Evolutionary conservation across 2,113 vertebrate genomes (phyloP).

Genomic region (Polypterus bichir): DNA sequence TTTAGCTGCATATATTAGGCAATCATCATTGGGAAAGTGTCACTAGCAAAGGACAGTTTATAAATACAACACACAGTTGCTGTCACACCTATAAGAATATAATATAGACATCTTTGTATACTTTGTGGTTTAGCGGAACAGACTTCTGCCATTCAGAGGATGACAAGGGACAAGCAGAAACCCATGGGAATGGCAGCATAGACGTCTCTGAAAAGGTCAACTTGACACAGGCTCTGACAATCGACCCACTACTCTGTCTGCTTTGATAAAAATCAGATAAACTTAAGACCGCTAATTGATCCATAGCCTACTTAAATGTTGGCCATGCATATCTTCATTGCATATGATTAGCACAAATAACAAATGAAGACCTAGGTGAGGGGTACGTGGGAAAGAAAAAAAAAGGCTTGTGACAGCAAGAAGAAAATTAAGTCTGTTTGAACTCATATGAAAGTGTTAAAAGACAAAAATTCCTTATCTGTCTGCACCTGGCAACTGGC

Average conservation of each 20-base stretch:
- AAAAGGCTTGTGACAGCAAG: constrained; percentile 49
- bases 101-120: constrained; percentile 99
- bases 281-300: constrained; percentile 93
- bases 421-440: constrained; percentile 45
- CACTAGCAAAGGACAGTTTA: constrained; percentile 98
- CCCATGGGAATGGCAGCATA: constrained; percentile 76
- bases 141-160: constrained; percentile 97
- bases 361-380: constrained; percentile 52
- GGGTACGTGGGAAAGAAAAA: constrained; percentile 37
- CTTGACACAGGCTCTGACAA: constrained; percentile 97
- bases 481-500: constrained; percentile 36
- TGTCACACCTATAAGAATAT: constrained; percentile 83
- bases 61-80: constrained; percentile 98
- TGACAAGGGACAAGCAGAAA: constrained; percentile 83
- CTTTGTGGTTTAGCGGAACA: constrained; percentile 97
- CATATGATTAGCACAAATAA: constrained; percentile 69
- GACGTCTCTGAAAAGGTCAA: constrained; percentile 98
- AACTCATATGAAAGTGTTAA: constrained; percentile 30
- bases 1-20: constrained; percentile 98
- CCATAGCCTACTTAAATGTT: constrained; percentile 79
- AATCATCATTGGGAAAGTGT: constrained; percentile 96
- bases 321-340: constrained; percentile 80
- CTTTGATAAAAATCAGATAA: constrained; percentile 99
- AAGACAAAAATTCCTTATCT: constrained; percentile 31
- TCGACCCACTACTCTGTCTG: constrained; percentile 94